Evolutionary conservation across 2,888 invertebrate species (phyloP).

Genomic region (Campoletis raptor): DNA sequence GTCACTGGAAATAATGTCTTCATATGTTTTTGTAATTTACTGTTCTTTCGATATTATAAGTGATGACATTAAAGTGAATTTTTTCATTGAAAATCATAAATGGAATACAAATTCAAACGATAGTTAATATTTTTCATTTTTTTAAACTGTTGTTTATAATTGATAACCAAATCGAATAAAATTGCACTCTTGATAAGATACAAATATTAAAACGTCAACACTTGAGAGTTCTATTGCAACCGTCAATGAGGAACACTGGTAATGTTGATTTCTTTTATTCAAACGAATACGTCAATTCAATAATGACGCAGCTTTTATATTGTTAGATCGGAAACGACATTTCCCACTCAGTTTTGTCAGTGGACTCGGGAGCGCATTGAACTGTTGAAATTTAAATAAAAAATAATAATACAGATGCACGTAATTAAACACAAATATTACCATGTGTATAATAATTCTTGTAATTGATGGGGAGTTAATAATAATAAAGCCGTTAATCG

Average conservation of each 20-base stretch:
- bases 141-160: not conserved
- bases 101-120: not conserved
- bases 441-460: not conserved
- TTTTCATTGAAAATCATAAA: not conserved
- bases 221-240: not conserved
- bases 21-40: not conserved
- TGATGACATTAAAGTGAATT: not conserved
- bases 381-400: constrained; percentile 23
- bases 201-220: not conserved
- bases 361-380: constrained; percentile 46
- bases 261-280: constrained; percentile 48
- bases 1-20: not conserved
- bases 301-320: constrained; percentile 32
- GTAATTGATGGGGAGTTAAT: not conserved
- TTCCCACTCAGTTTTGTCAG: not conserved
- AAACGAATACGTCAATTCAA: constrained; percentile 42
- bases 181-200: not conserved
- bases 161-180: not conserved
- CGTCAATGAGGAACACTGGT: not conserved
- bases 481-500: not conserved
- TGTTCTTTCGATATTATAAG: not conserved
- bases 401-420: not conserved
- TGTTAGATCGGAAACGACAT: constrained; percentile 16
- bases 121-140: not conserved
- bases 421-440: not conserved